A percentile compares a stretch with the other conserved stretches of the same genome.
phyloP scores from a whole-genome alignment of 2,797 vertebrate genomes.

The Coendou prehensilis region DNA sequence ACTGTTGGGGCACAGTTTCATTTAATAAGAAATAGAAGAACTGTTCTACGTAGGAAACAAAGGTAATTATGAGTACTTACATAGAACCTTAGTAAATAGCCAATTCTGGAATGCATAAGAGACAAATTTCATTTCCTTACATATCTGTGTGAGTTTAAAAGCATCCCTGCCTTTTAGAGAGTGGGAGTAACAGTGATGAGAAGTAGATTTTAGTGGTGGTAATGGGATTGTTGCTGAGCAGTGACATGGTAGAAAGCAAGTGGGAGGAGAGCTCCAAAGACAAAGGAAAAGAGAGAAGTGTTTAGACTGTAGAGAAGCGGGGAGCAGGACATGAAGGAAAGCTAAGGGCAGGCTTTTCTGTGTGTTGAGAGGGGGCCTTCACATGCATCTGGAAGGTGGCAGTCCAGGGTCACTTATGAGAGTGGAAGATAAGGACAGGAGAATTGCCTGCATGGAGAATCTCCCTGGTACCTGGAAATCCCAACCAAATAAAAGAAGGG shows the following conservation, averaged over 20 bases:
- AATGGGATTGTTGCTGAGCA: background rate
- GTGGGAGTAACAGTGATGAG: background rate
- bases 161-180: background rate
- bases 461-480: background rate
- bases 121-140: conserved; percentile 46
- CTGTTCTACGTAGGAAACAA: conserved; percentile 22
- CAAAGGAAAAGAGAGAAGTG: background rate
- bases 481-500: background rate
- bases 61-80: conserved; percentile 67
- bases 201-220: background rate
- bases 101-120: conserved; percentile 26
- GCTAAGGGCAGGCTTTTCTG: background rate
- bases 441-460: background rate
- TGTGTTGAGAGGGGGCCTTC: background rate
- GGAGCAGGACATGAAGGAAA: background rate
- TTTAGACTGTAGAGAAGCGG: background rate
- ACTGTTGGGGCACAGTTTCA: conserved; percentile 54
- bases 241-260: background rate
- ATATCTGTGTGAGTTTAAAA: conserved; percentile 53
- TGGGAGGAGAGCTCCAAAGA: background rate
- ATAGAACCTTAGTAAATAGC: background rate
- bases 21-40: conserved; percentile 63
- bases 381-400: background rate
- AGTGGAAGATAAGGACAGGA: background rate
- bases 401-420: background rate